Percentiles rank a stretch among this genome's conserved stretches.
phyloP scores from a whole-genome alignment of 2,888 invertebrate species.

The Apamea monoglypha region DNA sequence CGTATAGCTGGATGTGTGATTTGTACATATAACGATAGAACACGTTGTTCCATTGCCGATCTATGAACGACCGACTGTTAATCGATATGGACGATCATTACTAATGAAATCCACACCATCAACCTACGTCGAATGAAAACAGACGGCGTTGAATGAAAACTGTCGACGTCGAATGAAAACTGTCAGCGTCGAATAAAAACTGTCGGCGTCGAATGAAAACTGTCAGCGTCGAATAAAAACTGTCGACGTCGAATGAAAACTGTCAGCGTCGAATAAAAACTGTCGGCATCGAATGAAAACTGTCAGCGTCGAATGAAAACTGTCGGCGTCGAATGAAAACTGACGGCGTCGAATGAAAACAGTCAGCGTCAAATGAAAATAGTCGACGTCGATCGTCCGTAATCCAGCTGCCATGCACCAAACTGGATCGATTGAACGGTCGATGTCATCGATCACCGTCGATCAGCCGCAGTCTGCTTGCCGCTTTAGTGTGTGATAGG shows the following conservation, averaged over 20 bases:
- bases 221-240: neutral
- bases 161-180: too few relatives aligned
- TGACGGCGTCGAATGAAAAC: too few relatives aligned
- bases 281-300: neutral
- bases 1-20: too few relatives aligned
- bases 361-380: neutral
- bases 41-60: neutral
- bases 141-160: neutral
- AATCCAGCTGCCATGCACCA: neutral
- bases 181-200: neutral
- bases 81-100: neutral
- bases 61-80: neutral
- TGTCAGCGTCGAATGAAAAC: neutral
- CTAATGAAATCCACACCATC: neutral
- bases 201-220: neutral
- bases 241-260: neutral
- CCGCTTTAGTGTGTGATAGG: slow-evolving; percentile 25
- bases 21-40: too few relatives aligned
- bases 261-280: too few relatives aligned
- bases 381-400: neutral
- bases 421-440: neutral
- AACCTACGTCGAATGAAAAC: neutral
- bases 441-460: neutral
- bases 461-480: neutral
- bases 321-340: neutral